Evolutionary conservation across 2,888 invertebrate species (phyloP).

Genomic region (Limnephilus rhombicus): DNA sequence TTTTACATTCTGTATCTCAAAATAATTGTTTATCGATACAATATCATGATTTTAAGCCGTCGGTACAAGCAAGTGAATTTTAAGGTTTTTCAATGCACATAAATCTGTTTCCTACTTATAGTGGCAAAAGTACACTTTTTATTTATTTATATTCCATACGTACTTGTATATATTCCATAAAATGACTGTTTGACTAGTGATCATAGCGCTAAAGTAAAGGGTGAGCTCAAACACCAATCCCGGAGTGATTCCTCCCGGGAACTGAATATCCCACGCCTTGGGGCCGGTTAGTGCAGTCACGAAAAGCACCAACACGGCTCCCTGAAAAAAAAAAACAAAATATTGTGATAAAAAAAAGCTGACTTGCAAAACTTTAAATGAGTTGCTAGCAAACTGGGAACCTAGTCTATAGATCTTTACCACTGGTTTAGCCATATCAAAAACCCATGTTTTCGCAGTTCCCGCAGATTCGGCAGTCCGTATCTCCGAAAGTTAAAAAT

Average conservation of each 20-base stretch:
- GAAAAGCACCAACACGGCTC: conserved; percentile 78
- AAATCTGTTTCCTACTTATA: not conserved
- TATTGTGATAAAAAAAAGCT: too few relatives aligned
- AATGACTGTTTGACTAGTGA: conserved; percentile 93
- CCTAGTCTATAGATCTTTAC: too few relatives aligned
- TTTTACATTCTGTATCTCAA: too few relatives aligned
- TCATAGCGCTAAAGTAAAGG: conserved; percentile 90
- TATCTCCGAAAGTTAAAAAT: too few relatives aligned
- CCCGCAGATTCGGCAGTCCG: too few relatives aligned
- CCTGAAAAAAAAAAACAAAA: conserved; percentile 69
- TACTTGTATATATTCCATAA: conserved; percentile 94
- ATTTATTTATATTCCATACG: conserved; percentile 68
- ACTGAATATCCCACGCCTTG: conserved; percentile 88
- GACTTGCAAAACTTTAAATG: too few relatives aligned
- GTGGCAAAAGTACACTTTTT: conserved; percentile 65
- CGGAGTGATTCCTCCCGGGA: conserved; percentile 84
- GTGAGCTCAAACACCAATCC: conserved; percentile 90
- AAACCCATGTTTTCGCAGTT: too few relatives aligned
- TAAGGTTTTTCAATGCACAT: not conserved
- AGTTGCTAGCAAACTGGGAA: not conserved
- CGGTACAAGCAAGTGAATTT: too few relatives aligned
- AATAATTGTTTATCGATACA: too few relatives aligned
- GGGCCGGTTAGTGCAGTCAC: conserved; percentile 84
- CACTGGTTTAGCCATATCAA: too few relatives aligned
- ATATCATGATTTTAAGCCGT: too few relatives aligned